These are phyloP conservation scores for Clarias fuscus DNA, from an alignment of 2,797 vertebrate genomes.

Conservation along the genomic window DNA sequence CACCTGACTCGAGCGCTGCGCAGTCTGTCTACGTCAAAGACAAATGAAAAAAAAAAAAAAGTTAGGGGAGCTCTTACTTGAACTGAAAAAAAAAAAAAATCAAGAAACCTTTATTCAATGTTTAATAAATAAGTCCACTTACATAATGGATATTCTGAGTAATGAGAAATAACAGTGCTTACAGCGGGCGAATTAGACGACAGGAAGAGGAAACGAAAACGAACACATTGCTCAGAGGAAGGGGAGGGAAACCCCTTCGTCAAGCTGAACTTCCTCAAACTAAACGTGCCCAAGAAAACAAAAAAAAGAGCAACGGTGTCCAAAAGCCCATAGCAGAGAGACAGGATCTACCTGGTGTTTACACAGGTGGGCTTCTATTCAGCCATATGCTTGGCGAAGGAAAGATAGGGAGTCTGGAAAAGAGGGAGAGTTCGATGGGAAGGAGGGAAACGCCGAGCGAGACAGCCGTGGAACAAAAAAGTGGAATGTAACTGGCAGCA, in stretches of 20 bases:
- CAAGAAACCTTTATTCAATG: background rate
- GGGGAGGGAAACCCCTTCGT: constrained; percentile 47
- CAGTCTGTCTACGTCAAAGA: background rate
- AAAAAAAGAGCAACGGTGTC: constrained; percentile 44
- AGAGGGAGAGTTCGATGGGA: constrained; percentile 34
- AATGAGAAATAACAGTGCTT: constrained; percentile 1
- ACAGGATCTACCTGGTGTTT: constrained; percentile 61
- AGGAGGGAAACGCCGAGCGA: constrained; percentile 15
- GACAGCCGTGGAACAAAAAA: constrained; percentile 37
- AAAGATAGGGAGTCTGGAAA: constrained; percentile 39
- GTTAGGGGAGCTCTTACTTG: background rate
- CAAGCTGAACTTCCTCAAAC: constrained; percentile 47
- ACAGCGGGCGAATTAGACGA: constrained; percentile 2
- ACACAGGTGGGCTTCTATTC: constrained; percentile 60
- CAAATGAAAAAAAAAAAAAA: background rate
- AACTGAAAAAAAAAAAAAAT: background rate
- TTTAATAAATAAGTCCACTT: background rate
- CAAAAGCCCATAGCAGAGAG: constrained; percentile 49
- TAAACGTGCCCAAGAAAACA: constrained; percentile 52
- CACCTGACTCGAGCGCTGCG: background rate
- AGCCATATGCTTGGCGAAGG: constrained; percentile 52
- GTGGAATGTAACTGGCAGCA: constrained; percentile 33
- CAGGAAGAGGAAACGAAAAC: constrained; percentile 37
- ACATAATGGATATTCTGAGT: background rate
- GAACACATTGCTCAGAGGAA: constrained; percentile 41